phyloP scores from a whole-genome alignment of 1,140 invertebrate genomes.

The Euwallacea fornicatus region DNA sequence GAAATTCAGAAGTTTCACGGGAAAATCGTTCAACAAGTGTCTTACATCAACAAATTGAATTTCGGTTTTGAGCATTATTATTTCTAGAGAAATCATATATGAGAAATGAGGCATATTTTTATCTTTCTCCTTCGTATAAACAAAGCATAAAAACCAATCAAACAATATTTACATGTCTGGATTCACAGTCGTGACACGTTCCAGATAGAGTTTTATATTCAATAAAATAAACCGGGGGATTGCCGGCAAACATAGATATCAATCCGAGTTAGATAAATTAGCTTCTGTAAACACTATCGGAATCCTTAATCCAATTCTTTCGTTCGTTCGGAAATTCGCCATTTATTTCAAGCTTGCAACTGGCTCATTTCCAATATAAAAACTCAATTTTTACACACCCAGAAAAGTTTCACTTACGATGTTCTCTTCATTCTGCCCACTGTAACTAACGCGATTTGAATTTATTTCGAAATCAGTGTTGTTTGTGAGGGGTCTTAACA shows the following conservation, averaged over 20 bases:
- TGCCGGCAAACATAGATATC: not conserved
- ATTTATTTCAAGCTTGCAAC: not conserved
- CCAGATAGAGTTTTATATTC: not conserved
- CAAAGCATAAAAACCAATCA: not conserved
- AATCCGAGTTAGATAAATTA: not conserved
- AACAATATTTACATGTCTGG: not conserved
- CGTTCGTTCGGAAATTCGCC: not conserved
- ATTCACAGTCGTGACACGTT: not conserved
- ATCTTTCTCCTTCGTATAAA: not conserved
- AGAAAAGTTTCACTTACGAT: not conserved
- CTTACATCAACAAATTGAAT: not conserved
- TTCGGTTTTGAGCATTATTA: not conserved
- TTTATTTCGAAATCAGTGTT: not conserved
- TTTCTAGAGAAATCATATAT: not conserved
- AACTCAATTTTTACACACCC: not conserved
- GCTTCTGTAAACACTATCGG: not conserved
- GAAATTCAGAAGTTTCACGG: too few species aligned
- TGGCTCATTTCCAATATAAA: too few species aligned
- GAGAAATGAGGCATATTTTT: not conserved
- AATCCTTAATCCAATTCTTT: not conserved
- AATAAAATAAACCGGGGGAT: not conserved
- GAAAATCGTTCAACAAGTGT: not conserved
- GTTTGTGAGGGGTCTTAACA: too few species aligned
- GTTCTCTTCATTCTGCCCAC: not conserved
- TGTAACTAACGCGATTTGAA: not conserved